Percentiles rank a stretch among this genome's conserved stretches.
Evolutionary conservation across 2,797 vertebrate species (phyloP).

Genomic region (Toxotes lorentzi): DNA sequence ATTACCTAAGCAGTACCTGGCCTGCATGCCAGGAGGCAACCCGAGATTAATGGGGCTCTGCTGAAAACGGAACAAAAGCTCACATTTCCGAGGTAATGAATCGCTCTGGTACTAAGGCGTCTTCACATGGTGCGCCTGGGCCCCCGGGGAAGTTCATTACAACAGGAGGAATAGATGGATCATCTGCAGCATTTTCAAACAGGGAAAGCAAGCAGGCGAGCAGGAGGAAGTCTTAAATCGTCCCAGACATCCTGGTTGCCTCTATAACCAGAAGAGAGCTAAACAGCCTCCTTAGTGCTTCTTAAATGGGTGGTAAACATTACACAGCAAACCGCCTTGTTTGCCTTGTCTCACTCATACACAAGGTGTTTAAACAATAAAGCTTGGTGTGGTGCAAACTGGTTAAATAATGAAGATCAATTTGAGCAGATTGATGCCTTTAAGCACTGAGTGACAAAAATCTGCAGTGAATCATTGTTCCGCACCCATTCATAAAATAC

Average conservation of each 20-base stretch:
- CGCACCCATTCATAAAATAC: constrained; percentile 9
- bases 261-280: constrained; percentile 59
- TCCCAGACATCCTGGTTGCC: constrained; percentile 66
- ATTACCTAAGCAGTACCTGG: constrained; percentile 81
- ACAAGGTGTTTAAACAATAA: constrained; percentile 50
- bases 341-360: constrained; percentile 39
- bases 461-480: constrained; percentile 1
- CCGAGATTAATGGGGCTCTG: constrained; percentile 77
- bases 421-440: constrained; percentile 8
- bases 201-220: constrained; percentile 35
- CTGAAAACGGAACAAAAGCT: constrained; percentile 82
- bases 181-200: constrained; percentile 67
- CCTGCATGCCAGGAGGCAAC: constrained; percentile 76
- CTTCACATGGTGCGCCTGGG: constrained; percentile 61
- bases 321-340: constrained; percentile 44
- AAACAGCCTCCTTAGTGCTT: constrained; percentile 62
- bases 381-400: constrained; percentile 1
- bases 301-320: constrained; percentile 60
- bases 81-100: constrained; percentile 81
- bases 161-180: constrained; percentile 63
- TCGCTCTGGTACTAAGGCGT: constrained; percentile 73
- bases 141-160: constrained; percentile 72
- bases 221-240: constrained; percentile 76
- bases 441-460: constrained; percentile 22
- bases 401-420: constrained; percentile 27